phyloP scores from a whole-genome alignment of 2,888 invertebrate species.

The Megamerina dolium region DNA sequence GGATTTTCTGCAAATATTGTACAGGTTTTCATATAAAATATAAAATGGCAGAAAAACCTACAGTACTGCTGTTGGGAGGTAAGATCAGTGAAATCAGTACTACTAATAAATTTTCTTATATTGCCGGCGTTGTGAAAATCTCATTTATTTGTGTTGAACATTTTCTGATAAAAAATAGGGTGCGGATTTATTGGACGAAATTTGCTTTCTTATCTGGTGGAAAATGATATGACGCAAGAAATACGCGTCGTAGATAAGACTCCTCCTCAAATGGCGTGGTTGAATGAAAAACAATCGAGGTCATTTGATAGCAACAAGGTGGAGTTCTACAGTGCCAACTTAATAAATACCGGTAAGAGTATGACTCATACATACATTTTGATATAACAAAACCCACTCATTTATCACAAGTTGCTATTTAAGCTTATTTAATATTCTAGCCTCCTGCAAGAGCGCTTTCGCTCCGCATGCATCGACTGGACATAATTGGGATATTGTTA shows the following conservation, averaged over 20 bases:
- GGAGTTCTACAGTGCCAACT: constrained; percentile 85
- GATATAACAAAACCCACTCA: constrained; percentile 2
- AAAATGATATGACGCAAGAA: constrained; percentile 67
- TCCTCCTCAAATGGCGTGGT: constrained; percentile 87
- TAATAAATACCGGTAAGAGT: constrained; percentile 74
- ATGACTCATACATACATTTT: constrained; percentile 1
- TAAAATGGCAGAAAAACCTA: constrained; percentile 43
- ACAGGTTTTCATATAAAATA: constrained; percentile 1
- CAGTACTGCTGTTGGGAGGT: constrained; percentile 48
- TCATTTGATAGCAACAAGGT: constrained; percentile 70
- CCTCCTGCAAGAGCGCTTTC: constrained; percentile 74
- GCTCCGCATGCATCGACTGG: constrained; percentile 53
- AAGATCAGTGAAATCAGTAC: constrained; percentile 17
- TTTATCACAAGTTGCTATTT: too few relatives aligned
- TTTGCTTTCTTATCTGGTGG: constrained; percentile 73
- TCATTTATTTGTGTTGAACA: constrained; percentile 16
- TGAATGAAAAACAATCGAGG: constrained; percentile 67
- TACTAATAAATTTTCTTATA: background rate
- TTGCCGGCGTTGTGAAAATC: constrained; percentile 3
- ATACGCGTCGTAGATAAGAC: constrained; percentile 86
- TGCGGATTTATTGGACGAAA: constrained; percentile 92
- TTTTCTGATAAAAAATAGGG: constrained; percentile 53
- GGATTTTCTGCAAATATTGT: background rate
- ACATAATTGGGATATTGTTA: constrained; percentile 67
- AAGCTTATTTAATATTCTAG: constrained; percentile 50